These are phyloP conservation scores for Laspeyria flexula DNA, from an alignment of 2,888 invertebrate genomes.

Conservation along the genomic window DNA sequence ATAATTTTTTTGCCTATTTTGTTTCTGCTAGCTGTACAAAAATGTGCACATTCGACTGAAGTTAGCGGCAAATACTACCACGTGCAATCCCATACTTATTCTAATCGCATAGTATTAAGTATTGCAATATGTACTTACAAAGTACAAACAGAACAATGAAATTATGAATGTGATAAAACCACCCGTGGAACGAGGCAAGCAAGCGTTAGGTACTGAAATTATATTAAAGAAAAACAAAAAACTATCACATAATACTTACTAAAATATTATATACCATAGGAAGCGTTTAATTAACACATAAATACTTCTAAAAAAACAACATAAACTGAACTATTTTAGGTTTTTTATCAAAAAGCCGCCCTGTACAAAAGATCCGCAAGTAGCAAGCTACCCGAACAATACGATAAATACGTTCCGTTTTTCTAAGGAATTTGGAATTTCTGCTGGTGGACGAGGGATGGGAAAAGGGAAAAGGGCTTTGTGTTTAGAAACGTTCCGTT, in stretches of 20 bases:
- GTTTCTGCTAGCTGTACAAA: no score
- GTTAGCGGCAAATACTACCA: no score
- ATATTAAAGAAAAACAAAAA: background rate
- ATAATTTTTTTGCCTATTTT: no score
- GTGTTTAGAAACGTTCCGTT: no score
- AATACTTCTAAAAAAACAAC: background rate
- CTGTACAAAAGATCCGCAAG: conserved; percentile 15
- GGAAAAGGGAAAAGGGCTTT: no score
- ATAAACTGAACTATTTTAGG: background rate
- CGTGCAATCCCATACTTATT: no score
- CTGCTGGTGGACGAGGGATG: no score
- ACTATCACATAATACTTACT: conserved; percentile 20
- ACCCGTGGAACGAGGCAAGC: conserved; percentile 13
- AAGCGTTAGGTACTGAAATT: conserved; percentile 15
- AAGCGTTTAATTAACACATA: conserved; percentile 9
- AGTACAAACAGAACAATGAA: conserved; percentile 9
- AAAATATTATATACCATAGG: conserved; percentile 11
- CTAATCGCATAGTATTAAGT: no score
- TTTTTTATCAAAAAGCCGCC: conserved; percentile 10
- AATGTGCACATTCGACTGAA: no score
- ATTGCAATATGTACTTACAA: background rate
- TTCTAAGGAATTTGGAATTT: no score
- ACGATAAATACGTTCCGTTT: no score
- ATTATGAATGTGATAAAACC: conserved; percentile 11
- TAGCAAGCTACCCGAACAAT: background rate